Percentiles rank a stretch among this genome's conserved stretches.
Conservation (phyloP, 2,888 invertebrate species). For the Hanleya hanleyi region DNA sequence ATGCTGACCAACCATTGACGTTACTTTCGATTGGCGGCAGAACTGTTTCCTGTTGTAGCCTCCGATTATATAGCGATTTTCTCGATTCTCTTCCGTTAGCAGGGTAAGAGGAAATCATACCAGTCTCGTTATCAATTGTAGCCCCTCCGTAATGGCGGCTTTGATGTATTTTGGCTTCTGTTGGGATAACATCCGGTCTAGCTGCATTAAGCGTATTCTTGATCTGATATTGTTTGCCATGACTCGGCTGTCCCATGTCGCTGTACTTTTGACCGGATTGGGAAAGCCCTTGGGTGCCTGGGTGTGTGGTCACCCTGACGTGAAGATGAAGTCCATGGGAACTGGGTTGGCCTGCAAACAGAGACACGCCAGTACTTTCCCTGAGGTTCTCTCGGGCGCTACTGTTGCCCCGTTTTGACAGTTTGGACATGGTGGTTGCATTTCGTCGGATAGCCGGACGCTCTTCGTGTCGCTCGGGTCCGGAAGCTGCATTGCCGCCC, state of each 20-base stretch:
- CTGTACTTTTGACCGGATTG: neutral
- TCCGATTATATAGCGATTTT: neutral
- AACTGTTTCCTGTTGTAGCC: neutral
- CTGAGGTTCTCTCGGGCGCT: neutral
- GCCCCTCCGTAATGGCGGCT: neutral
- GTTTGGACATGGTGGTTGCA: conserved; percentile 1
- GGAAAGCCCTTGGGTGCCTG: neutral
- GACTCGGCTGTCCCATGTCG: neutral
- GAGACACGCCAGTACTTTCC: neutral
- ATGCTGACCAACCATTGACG: neutral
- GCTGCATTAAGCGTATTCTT: too few species aligned
- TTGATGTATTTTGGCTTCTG: too few species aligned
- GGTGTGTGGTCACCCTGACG: neutral
- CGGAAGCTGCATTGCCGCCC: neutral
- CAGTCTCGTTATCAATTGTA: neutral
- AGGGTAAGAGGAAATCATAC: neutral
- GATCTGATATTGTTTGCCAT: neutral
- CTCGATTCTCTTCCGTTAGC: neutral
- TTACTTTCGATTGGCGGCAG: neutral
- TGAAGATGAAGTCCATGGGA: conserved; percentile 2
- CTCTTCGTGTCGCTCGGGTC: neutral
- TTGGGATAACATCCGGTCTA: too few species aligned
- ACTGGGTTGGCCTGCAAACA: neutral
- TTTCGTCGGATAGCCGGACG: neutral
- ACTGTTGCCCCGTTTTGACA: neutral